These are phyloP conservation scores for Epicauta chinensis DNA, from an alignment of 1,140 invertebrate genomes.

Conservation along the genomic window DNA sequence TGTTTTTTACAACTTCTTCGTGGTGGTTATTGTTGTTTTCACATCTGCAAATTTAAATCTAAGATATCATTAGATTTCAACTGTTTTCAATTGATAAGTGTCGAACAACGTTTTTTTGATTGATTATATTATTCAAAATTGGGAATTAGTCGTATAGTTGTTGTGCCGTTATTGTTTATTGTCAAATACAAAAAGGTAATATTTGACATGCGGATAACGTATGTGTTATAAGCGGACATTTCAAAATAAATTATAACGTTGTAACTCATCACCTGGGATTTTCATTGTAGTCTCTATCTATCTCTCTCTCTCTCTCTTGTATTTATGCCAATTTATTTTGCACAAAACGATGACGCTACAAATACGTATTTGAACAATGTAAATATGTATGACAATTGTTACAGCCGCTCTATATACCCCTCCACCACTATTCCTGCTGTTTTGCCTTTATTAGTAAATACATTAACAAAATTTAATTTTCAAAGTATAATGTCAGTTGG, in stretches of 20 bases:
- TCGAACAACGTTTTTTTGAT: constrained; percentile 11
- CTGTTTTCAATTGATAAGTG: neutral
- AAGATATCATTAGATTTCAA: too few relatives aligned
- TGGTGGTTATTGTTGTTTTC: too few relatives aligned
- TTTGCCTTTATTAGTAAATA: constrained; percentile 9
- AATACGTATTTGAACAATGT: neutral
- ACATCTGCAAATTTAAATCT: too few relatives aligned
- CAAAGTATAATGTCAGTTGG: neutral
- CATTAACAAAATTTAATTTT: constrained; percentile 9
- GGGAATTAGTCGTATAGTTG: constrained; percentile 18
- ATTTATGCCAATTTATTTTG: constrained; percentile 18
- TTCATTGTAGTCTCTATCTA: constrained; percentile 9
- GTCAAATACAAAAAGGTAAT: constrained; percentile 32
- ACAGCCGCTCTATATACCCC: too few relatives aligned
- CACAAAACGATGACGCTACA: constrained; percentile 2
- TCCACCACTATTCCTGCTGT: too few relatives aligned
- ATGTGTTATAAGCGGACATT: constrained; percentile 21
- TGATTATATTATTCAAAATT: constrained; percentile 15
- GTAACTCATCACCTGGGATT: constrained; percentile 28
- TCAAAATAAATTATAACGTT: constrained; percentile 29
- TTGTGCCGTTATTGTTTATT: constrained; percentile 32
- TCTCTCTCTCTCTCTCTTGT: neutral
- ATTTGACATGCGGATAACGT: constrained; percentile 28
- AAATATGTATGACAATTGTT: too few relatives aligned
- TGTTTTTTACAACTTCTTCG: too few relatives aligned